Percentiles rank a stretch among this genome's conserved stretches.
These are phyloP conservation scores for Bombus confusus DNA, from an alignment of 1,140 invertebrate genomes.

Conservation along the genomic window DNA sequence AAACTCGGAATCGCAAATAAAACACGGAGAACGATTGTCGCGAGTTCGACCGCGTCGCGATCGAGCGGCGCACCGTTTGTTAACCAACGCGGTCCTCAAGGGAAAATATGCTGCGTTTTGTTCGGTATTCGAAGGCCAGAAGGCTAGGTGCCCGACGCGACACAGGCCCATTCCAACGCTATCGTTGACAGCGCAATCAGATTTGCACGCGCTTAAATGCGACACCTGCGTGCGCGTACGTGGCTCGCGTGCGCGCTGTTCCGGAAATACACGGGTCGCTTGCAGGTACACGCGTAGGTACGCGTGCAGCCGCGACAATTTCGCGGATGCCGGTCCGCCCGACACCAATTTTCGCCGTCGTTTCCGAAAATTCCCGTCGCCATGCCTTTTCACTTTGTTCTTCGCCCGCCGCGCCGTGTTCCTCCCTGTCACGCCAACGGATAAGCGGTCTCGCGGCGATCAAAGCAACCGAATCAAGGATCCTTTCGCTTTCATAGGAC, in stretches of 20 bases:
- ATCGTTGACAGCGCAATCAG: conserved; percentile 23
- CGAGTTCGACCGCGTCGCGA: no score
- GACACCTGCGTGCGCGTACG: conserved; percentile 35
- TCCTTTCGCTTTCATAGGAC: neutral
- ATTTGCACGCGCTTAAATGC: conserved; percentile 41
- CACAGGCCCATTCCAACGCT: neutral
- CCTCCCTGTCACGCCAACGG: neutral
- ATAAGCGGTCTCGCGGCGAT: conserved; percentile 10
- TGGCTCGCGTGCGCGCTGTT: conserved; percentile 22
- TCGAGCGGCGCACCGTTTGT: neutral
- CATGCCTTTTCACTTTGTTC: neutral
- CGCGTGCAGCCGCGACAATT: conserved; percentile 19
- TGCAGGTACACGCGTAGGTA: conserved; percentile 2
- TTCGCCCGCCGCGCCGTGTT: neutral
- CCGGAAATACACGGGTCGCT: neutral
- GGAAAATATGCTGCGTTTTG: neutral
- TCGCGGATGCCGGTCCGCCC: neutral
- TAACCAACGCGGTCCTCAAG: no score
- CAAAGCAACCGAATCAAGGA: no score
- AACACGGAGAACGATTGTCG: no score
- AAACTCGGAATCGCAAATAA: no score
- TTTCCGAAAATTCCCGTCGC: conserved; percentile 9
- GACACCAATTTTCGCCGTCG: neutral
- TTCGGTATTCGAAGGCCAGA: neutral
- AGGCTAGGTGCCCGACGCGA: neutral